Evolutionary conservation across 2,888 invertebrate genomes (phyloP).

Genomic region (Allygus modestus): DNA sequence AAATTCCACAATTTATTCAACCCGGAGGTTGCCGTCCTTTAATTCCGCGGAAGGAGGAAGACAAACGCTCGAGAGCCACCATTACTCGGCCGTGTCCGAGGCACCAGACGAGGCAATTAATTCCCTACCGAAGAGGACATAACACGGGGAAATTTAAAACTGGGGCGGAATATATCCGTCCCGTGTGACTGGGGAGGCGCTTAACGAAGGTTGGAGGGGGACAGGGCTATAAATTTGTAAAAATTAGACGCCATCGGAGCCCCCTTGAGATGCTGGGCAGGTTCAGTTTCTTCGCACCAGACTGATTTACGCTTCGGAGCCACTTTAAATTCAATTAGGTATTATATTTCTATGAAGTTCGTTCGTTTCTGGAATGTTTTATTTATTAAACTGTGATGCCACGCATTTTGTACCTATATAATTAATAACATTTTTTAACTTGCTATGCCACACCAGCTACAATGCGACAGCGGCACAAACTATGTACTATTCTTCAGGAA

Average conservation of each 20-base stretch:
- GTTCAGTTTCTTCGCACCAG: slow-evolving; percentile 19
- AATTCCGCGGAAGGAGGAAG: too few relatives aligned
- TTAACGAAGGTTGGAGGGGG: slow-evolving; percentile 43
- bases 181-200: slow-evolving; percentile 5
- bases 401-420: too few relatives aligned
- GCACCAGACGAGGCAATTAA: slow-evolving; percentile 1
- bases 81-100: slow-evolving; percentile 8
- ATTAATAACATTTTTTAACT: too few relatives aligned
- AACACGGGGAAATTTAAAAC: slow-evolving; percentile 47
- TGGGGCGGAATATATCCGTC: slow-evolving; percentile 48
- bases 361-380: too few relatives aligned
- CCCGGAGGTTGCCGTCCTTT: too few relatives aligned
- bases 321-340: slow-evolving; percentile 7
- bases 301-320: slow-evolving; percentile 20
- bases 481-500: too few relatives aligned
- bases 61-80: background rate
- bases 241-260: slow-evolving; percentile 52
- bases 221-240: slow-evolving; percentile 49
- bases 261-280: slow-evolving; percentile 19
- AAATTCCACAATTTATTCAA: too few relatives aligned
- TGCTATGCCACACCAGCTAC: too few relatives aligned
- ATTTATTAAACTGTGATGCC: too few relatives aligned
- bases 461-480: too few relatives aligned
- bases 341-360: slow-evolving; percentile 21
- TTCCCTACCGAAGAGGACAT: slow-evolving; percentile 3